Conservation (phyloP, 2,888 invertebrate genomes). For the Troides aeacus region DNA sequence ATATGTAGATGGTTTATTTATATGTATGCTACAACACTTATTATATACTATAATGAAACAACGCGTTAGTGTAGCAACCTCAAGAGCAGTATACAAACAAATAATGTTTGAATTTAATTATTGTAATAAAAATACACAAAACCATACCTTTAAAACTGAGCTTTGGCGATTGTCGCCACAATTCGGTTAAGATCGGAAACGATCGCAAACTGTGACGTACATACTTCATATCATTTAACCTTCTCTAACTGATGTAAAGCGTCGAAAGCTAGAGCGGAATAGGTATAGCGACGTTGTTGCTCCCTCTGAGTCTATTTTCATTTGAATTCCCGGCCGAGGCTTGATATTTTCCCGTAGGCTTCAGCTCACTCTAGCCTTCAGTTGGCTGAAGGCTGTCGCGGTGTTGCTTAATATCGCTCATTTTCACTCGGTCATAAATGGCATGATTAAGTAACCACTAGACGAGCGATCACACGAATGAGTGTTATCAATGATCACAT, state of each 20-base stretch:
- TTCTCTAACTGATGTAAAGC: conserved; percentile 59
- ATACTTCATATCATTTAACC: conserved; percentile 38
- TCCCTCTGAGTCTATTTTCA: conserved; percentile 52
- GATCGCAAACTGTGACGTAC: conserved; percentile 35
- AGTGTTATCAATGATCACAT: conserved; percentile 41
- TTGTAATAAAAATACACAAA: conserved; percentile 21
- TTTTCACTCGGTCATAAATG: conserved; percentile 48
- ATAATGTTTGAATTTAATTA: conserved; percentile 12
- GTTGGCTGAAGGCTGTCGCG: conserved; percentile 58
- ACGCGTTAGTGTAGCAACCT: background rate
- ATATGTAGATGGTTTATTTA: too few species aligned
- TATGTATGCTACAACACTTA: too few species aligned
- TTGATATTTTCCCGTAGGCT: conserved; percentile 75
- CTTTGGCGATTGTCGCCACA: conserved; percentile 34
- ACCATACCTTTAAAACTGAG: conserved; percentile 19
- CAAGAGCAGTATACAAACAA: conserved; percentile 10
- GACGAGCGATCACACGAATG: conserved; percentile 35
- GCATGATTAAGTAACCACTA: conserved; percentile 70
- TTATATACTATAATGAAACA: too few species aligned
- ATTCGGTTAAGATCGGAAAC: conserved; percentile 46
- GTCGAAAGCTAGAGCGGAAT: conserved; percentile 51
- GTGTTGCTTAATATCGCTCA: conserved; percentile 38
- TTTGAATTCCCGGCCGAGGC: conserved; percentile 68
- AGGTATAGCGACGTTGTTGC: conserved; percentile 36
- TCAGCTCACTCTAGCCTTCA: conserved; percentile 52